Evolutionary conservation across 2,888 invertebrate genomes (phyloP).

Genomic region (Phragmatobia fuliginosa): DNA sequence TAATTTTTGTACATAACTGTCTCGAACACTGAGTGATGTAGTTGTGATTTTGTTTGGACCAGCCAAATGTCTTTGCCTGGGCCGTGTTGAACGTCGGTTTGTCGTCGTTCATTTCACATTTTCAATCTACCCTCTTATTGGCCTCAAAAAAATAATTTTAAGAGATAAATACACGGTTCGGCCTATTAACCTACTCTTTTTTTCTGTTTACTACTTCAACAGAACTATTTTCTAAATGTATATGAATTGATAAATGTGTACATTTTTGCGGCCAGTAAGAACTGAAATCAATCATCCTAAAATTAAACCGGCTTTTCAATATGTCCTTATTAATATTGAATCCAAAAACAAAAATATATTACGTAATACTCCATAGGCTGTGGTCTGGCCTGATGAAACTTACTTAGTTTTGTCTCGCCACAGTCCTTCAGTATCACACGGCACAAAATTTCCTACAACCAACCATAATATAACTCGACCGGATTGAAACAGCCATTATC

Average conservation of each 20-base stretch:
- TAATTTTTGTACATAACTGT: conserved; percentile 73
- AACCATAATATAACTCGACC: conserved; percentile 36
- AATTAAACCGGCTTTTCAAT: conserved; percentile 50
- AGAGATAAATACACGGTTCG: conserved; percentile 47
- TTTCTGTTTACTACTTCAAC: conserved; percentile 25
- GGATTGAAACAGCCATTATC: conserved; percentile 43
- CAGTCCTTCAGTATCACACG: conserved; percentile 39
- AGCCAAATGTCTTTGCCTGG: conserved; percentile 53
- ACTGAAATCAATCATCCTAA: conserved; percentile 1
- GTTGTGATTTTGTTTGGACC: conserved; percentile 62
- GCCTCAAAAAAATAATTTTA: conserved; percentile 60
- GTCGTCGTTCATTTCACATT: conserved; percentile 9
- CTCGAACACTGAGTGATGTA: conserved; percentile 61
- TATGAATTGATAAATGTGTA: conserved; percentile 9
- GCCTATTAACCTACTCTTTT: conserved; percentile 19
- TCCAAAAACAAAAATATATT: conserved; percentile 37
- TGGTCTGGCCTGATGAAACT: conserved; percentile 36
- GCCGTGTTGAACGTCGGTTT: conserved; percentile 66
- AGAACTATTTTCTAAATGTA: conserved; percentile 5
- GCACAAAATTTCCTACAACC: conserved; percentile 42
- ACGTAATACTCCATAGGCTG: conserved; percentile 49
- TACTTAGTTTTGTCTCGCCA: conserved; percentile 35
- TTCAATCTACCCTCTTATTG: conserved; percentile 48
- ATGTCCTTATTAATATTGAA: conserved; percentile 46
- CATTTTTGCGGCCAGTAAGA: conserved; percentile 26